These are phyloP conservation scores for Callipepla squamata DNA, from an alignment of 2,113 vertebrate genomes.

Conservation along the genomic window DNA sequence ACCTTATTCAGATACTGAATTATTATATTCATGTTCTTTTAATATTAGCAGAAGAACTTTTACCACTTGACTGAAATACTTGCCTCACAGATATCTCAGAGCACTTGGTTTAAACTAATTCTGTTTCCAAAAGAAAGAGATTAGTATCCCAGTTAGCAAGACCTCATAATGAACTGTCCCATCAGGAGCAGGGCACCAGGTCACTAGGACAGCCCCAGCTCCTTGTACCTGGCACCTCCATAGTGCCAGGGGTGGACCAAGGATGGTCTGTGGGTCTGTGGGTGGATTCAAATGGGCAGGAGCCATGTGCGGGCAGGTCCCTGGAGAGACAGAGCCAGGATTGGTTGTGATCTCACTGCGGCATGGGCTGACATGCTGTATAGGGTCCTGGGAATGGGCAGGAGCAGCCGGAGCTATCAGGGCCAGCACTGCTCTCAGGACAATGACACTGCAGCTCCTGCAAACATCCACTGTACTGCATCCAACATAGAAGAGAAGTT, in stretches of 20 bases:
- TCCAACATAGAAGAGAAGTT: not conserved
- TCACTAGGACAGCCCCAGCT: not conserved
- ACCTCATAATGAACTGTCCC: accelerated
- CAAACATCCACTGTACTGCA: not conserved
- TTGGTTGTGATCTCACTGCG: not conserved
- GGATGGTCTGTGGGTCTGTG: accelerated
- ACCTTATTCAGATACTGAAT: not conserved
- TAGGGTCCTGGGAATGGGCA: accelerated
- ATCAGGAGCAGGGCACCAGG: not conserved
- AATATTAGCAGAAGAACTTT: not conserved
- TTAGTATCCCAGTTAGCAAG: too few species aligned
- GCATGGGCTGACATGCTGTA: too few species aligned
- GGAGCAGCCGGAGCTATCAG: too few species aligned
- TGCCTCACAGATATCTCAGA: not conserved
- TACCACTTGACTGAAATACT: not conserved
- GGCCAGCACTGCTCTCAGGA: not conserved
- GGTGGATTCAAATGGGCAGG: accelerated
- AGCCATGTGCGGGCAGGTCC: not conserved
- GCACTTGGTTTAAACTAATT: not conserved
- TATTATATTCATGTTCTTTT: not conserved
- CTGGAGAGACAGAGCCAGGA: not conserved
- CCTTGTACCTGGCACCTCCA: not conserved
- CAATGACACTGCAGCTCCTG: not conserved
- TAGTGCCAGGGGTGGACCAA: not conserved
- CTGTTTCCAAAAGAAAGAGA: not conserved